Evolutionary conservation across 1,140 invertebrate species (phyloP).

Genomic region (Sweltsa coloradensis): DNA sequence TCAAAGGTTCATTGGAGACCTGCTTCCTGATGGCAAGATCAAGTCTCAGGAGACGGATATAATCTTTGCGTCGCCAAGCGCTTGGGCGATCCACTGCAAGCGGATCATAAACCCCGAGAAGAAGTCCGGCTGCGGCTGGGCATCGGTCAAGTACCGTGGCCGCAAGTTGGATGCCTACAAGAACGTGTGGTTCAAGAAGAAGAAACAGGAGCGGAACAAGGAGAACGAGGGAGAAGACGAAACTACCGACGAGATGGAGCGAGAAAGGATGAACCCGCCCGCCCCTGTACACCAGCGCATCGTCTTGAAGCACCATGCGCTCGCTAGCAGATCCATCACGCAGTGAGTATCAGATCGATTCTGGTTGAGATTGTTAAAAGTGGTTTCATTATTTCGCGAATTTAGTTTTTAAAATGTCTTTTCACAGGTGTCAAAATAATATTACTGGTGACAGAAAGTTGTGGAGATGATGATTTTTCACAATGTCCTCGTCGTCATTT

Average conservation of each 20-base stretch:
- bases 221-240: conserved; percentile 32
- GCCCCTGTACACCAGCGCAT: conserved; percentile 40
- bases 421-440: no score
- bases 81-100: conserved; percentile 86
- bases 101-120: conserved; percentile 82
- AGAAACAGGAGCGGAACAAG: conserved; percentile 43
- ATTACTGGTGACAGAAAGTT: no score
- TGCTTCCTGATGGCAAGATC: conserved; percentile 76
- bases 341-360: conserved; percentile 48
- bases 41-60: conserved; percentile 77
- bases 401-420: no score
- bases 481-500: no score
- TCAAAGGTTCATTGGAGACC: conserved; percentile 77
- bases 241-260: conserved; percentile 38
- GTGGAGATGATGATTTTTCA: no score
- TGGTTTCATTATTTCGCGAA: no score
- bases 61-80: conserved; percentile 78
- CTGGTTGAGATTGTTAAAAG: no score
- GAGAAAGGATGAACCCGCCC: conserved; percentile 29
- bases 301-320: conserved; percentile 52
- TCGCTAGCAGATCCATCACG: conserved; percentile 51
- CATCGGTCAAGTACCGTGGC: conserved; percentile 65
- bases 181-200: conserved; percentile 64
- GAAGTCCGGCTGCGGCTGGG: conserved; percentile 86
- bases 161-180: conserved; percentile 81